phyloP scores from a whole-genome alignment of 1,140 invertebrate species.

The Zaprionus davidi region DNA sequence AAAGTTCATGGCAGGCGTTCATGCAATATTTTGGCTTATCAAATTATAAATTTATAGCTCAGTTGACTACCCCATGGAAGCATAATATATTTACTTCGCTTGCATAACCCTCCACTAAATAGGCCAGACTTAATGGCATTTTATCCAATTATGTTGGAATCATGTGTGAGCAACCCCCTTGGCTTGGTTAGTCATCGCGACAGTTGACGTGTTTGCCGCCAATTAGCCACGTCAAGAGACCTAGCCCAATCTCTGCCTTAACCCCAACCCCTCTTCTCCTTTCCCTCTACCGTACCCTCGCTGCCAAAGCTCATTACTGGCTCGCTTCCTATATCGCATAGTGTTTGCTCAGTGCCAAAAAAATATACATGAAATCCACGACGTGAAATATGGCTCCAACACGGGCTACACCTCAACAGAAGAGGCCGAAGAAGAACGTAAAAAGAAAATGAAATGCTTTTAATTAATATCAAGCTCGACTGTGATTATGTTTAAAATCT shows the following conservation, averaged over 20 bases:
- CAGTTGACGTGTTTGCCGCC: slow-evolving; percentile 65
- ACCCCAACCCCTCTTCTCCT: background rate
- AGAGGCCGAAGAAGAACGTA: background rate
- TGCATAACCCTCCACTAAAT: slow-evolving; percentile 57
- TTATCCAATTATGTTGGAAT: slow-evolving; percentile 71
- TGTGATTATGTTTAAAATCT: slow-evolving; percentile 23
- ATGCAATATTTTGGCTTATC: slow-evolving; percentile 37
- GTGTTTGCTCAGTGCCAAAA: slow-evolving; percentile 51
- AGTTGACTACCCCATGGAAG: slow-evolving; percentile 7
- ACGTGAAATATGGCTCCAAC: slow-evolving; percentile 35
- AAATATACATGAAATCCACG: slow-evolving; percentile 53
- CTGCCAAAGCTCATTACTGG: slow-evolving; percentile 51
- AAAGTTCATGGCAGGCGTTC: slow-evolving; percentile 45
- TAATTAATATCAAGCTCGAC: slow-evolving; percentile 35
- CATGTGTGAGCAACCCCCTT: slow-evolving; percentile 41
- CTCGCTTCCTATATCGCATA: slow-evolving; percentile 59
- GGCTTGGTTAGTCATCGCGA: slow-evolving; percentile 35
- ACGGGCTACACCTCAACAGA: slow-evolving; percentile 34
- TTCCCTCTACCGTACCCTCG: background rate
- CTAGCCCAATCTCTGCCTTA: slow-evolving; percentile 34
- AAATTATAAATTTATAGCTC: slow-evolving; percentile 34
- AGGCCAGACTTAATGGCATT: slow-evolving; percentile 63
- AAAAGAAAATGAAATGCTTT: slow-evolving; percentile 14
- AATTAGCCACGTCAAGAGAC: slow-evolving; percentile 52
- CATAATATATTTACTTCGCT: slow-evolving; percentile 56